phyloP scores from a whole-genome alignment of 1,140 invertebrate species.

The Pseudomyrmex cubaensis region DNA sequence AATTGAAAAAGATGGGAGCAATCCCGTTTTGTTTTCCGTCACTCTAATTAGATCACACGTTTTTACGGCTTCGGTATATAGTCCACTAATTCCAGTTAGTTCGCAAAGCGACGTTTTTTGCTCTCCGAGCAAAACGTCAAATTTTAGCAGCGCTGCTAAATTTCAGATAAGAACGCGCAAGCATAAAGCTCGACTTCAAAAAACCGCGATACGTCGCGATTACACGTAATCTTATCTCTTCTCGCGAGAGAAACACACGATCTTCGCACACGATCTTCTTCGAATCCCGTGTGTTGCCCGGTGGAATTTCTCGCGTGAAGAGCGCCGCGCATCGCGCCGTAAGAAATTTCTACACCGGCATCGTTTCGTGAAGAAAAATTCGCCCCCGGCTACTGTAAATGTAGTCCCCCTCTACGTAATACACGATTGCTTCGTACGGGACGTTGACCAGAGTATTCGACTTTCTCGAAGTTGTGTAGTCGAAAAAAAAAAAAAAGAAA shows the following conservation, averaged over 20 bases:
- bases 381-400: slow-evolving; percentile 16
- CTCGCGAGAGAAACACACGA: neutral
- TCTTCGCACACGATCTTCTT: neutral
- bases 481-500: slow-evolving; percentile 9
- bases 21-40: no score
- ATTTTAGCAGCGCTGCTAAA: no score
- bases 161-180: neutral
- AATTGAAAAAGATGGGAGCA: no score
- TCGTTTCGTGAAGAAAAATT: slow-evolving; percentile 48
- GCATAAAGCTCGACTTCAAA: neutral
- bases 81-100: no score
- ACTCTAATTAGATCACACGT: no score
- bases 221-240: neutral
- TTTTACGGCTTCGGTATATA: no score
- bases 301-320: slow-evolving; percentile 21
- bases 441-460: slow-evolving; percentile 38
- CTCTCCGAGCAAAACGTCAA: no score
- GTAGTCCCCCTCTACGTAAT: slow-evolving; percentile 42
- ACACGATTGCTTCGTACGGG: slow-evolving; percentile 35
- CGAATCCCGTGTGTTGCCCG: neutral
- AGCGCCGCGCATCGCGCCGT: neutral
- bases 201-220: neutral
- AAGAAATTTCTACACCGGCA: slow-evolving; percentile 25
- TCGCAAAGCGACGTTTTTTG: no score
- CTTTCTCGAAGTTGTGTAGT: slow-evolving; percentile 39